Percentiles rank a stretch among this genome's conserved stretches.
These are phyloP conservation scores for Euproctis similis DNA, from an alignment of 2,888 invertebrate genomes.

Conservation along the genomic window DNA sequence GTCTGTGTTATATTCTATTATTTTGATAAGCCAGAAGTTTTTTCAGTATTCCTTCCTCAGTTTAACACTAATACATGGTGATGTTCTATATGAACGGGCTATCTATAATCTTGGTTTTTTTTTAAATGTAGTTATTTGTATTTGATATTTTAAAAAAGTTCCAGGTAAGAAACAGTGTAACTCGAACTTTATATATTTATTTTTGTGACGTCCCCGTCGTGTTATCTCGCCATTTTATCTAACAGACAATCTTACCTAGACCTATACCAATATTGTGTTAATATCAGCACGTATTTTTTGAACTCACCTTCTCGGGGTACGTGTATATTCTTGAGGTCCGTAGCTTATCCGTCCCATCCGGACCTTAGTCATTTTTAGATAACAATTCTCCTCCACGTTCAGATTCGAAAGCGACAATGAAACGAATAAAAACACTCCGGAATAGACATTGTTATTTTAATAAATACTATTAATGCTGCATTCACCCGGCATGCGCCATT, in stretches of 20 bases:
- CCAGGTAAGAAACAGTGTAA: background rate
- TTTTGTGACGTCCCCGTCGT: conserved; percentile 34
- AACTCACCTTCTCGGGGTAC: conserved; percentile 41
- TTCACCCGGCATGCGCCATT: conserved; percentile 43
- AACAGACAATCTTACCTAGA: conserved; percentile 47
- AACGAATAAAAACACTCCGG: conserved; percentile 19
- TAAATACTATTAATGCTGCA: conserved; percentile 62
- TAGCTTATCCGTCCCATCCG: conserved; percentile 57
- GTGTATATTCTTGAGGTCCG: conserved; percentile 48
- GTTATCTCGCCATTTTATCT: conserved; percentile 49
- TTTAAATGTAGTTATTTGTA: too few relatives aligned
- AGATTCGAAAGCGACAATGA: conserved; percentile 37
- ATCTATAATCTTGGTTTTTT: too few relatives aligned
- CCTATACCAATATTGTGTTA: conserved; percentile 62
- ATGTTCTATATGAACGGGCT: too few relatives aligned
- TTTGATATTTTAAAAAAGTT: too few relatives aligned
- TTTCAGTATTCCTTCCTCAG: too few relatives aligned
- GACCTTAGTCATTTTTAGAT: conserved; percentile 33
- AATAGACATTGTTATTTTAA: conserved; percentile 63
- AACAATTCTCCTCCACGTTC: conserved; percentile 33
- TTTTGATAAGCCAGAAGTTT: too few relatives aligned
- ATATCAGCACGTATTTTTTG: conserved; percentile 35
- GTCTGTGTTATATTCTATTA: too few relatives aligned
- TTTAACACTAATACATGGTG: too few relatives aligned
- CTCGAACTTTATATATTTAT: conserved; percentile 6